phyloP scores from a whole-genome alignment of 2,797 vertebrate genomes.

The Leptoclinus maculatus region DNA sequence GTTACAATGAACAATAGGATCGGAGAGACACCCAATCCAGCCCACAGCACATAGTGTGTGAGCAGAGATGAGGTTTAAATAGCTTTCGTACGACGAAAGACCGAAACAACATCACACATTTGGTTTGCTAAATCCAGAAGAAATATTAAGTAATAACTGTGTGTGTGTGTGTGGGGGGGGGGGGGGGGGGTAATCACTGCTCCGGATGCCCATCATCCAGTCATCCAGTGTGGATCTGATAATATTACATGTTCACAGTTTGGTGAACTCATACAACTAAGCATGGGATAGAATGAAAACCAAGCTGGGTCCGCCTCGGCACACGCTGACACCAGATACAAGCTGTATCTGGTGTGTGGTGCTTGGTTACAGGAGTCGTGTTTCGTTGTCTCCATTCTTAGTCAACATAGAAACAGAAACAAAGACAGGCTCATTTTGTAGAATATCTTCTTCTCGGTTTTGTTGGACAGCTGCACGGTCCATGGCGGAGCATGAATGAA shows the following conservation, averaged over 20 bases:
- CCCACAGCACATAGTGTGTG: slow-evolving; percentile 21
- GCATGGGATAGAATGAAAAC: slow-evolving; percentile 62
- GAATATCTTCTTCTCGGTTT: slow-evolving; percentile 13
- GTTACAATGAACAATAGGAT: slow-evolving; percentile 69
- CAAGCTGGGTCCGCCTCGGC: slow-evolving; percentile 42
- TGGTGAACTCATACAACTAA: slow-evolving; percentile 48
- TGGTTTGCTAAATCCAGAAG: not conserved
- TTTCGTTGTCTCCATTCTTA: slow-evolving; percentile 51
- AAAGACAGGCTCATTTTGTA: slow-evolving; percentile 2
- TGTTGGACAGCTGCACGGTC: slow-evolving; percentile 13
- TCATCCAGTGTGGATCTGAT: slow-evolving; percentile 58
- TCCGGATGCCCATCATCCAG: slow-evolving; percentile 46
- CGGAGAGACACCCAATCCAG: slow-evolving; percentile 73
- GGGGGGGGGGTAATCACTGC: slow-evolving; percentile 68
- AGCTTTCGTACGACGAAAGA: not conserved
- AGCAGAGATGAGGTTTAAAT: slow-evolving; percentile 37
- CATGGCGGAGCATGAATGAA: not conserved
- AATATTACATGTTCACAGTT: slow-evolving; percentile 69
- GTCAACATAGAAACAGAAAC: slow-evolving; percentile 23
- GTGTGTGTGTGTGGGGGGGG: too few species aligned
- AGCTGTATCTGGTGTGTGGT: slow-evolving; percentile 35
- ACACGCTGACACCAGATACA: slow-evolving; percentile 67
- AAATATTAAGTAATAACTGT: not conserved
- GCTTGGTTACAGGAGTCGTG: slow-evolving; percentile 73
- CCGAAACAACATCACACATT: not conserved